Evolutionary conservation across 1,140 invertebrate species (phyloP).

Genomic region (Phortica variegata): DNA sequence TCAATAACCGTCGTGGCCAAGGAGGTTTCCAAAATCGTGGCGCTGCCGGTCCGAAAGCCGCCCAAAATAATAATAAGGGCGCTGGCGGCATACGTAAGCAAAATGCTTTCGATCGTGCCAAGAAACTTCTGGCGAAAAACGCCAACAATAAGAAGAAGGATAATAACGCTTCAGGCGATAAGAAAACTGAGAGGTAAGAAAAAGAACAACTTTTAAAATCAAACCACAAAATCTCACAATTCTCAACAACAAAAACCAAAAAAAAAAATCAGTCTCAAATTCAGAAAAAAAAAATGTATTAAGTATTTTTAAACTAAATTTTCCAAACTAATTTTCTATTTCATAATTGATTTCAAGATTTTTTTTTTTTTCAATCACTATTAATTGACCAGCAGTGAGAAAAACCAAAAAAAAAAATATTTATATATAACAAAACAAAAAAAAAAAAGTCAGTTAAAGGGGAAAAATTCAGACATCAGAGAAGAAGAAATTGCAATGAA

Average conservation of each 20-base stretch:
- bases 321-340: neutral
- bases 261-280: too few species aligned
- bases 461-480: too few species aligned
- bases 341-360: neutral
- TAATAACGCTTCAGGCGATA: conserved; percentile 56
- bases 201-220: too few species aligned
- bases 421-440: neutral
- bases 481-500: too few species aligned
- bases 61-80: conserved; percentile 50
- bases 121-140: conserved; percentile 59
- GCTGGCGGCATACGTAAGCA: conserved; percentile 57
- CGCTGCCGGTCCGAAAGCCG: conserved; percentile 49
- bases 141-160: conserved; percentile 57
- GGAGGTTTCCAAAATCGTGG: conserved; percentile 57
- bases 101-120: conserved; percentile 58
- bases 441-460: too few species aligned
- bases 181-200: conserved; percentile 58
- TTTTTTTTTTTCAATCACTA: conserved; percentile 1
- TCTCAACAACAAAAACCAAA: too few species aligned
- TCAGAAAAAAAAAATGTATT: too few species aligned
- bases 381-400: too few species aligned
- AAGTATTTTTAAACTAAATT: too few species aligned
- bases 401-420: too few species aligned
- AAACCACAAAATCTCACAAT: too few species aligned
- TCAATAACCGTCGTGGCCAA: conserved; percentile 57